These are phyloP conservation scores for Pocillopora damicornis DNA, from an alignment of 64 coral and sea anemone species.

Conservation along the genomic window DNA sequence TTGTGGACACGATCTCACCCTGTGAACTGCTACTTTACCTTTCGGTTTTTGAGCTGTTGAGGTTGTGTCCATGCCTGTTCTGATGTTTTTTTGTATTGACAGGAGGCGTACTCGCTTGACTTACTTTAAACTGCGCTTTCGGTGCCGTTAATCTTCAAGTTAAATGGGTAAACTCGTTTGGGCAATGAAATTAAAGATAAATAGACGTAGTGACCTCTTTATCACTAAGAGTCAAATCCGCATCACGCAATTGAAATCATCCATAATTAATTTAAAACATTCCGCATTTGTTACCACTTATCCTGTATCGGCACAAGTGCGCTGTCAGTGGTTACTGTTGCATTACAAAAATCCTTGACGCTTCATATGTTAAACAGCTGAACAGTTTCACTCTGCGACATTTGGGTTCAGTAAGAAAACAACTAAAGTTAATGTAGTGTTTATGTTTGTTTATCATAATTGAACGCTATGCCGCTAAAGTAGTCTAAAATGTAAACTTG, in stretches of 20 bases:
- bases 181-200: no score
- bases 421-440: neutral
- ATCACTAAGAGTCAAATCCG: no score
- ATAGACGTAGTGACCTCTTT: no score
- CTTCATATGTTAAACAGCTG: neutral
- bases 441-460: neutral
- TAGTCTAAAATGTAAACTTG: neutral
- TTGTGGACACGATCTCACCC: conserved; percentile 43
- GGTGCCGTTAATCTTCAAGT: neutral
- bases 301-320: no score
- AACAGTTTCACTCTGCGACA: neutral
- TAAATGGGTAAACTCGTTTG: no score
- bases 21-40: neutral
- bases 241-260: no score
- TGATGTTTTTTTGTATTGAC: neutral
- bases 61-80: neutral
- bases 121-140: neutral
- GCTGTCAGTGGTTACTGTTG: neutral
- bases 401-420: neutral
- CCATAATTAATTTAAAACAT: no score
- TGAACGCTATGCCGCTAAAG: neutral
- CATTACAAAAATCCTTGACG: neutral
- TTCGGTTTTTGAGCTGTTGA: conserved; percentile 10
- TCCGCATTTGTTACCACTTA: no score
- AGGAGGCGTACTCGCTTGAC: no score